Base-by-base conservation (phyloP, 1,140 invertebrate species). In the Nasonia giraulti region DNA sequence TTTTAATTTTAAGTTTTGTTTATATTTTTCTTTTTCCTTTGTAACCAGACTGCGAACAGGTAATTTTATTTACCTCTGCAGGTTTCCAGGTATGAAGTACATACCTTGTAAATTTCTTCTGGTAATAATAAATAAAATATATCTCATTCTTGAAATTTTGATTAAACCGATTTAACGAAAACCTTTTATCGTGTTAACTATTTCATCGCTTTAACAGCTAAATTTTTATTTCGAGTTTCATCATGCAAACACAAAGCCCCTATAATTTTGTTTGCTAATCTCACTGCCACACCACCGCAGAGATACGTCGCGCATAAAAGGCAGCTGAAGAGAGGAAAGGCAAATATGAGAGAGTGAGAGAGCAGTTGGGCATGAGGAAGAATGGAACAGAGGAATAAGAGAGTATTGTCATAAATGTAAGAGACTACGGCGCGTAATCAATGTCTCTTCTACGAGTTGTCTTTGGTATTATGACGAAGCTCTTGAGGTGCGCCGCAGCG, bases 321-420 rank as follows among this genome's bases (percentile, higher is more conserved):
- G 37, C 40, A 44, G 40, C 40, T 7, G 40, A 44, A 44, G 40
- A 44, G 40, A 44, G 47, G n/a, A 17, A 73, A 73, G 40, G n/a
- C 68, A 82, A 71, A 77, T 47, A 31, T n/a, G 23, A 23, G 14
- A 17, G 20, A 0, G 40, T 4, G 33, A 5, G 37, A 75, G 77
- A 80, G 68, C 37, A 31, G 31, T 74, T 71, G 75, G 31, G 66
- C 47, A 5, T 17, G 62, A 37, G 17, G 17, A 82, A 47, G 69
- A 23, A 17, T 81, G 40, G 17, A 44, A 20, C 7, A 74, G 44
- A 37, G 31, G 81, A 66, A 62, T 74, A 77, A 75, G 81, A 76
- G 73, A 66, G 44, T 17, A 84, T 79, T 84, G 37, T 84, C 76
- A 79, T 84, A 79, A 84, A 84, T 79, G 82, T 84, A 78, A 79